phyloP scores from a whole-genome alignment of 2,888 invertebrate genomes.

The Dugesia japonica region DNA sequence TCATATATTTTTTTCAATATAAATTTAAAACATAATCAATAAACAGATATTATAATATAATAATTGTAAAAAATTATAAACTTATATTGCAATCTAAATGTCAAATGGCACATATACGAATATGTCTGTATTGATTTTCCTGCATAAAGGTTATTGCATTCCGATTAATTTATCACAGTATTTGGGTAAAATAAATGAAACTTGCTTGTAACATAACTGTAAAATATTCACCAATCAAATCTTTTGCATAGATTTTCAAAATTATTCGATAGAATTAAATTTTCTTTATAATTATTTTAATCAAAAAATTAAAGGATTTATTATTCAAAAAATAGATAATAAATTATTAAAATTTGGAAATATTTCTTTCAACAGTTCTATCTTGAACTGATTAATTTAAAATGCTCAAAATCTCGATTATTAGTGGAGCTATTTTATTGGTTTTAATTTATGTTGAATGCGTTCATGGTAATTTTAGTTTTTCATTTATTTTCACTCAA shows the following conservation, averaged over 20 bases:
- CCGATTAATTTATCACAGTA: neutral
- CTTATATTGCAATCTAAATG: slow-evolving; percentile 2
- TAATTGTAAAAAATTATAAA: neutral
- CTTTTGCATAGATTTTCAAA: neutral
- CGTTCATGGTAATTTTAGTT: neutral
- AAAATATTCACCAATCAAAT: neutral
- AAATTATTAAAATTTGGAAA: neutral
- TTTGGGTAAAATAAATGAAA: neutral
- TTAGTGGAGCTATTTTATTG: neutral
- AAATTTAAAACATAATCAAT: too few relatives aligned
- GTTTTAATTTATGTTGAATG: neutral
- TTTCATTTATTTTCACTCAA: too few relatives aligned
- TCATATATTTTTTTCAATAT: too few relatives aligned
- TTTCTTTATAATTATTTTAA: neutral
- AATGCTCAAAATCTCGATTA: neutral
- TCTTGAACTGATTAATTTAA: neutral
- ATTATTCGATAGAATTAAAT: neutral
- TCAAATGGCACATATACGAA: neutral
- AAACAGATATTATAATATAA: neutral
- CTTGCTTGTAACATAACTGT: neutral
- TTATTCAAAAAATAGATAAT: neutral
- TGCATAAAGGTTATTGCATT: slow-evolving; percentile 3
- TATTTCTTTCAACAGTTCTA: neutral
- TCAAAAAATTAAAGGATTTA: neutral
- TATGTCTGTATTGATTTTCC: slow-evolving; percentile 12